Percentiles rank a stretch among this genome's conserved stretches.
Conservation (phyloP, 2,113 vertebrate species). For the Callospermophilus lateralis region DNA sequence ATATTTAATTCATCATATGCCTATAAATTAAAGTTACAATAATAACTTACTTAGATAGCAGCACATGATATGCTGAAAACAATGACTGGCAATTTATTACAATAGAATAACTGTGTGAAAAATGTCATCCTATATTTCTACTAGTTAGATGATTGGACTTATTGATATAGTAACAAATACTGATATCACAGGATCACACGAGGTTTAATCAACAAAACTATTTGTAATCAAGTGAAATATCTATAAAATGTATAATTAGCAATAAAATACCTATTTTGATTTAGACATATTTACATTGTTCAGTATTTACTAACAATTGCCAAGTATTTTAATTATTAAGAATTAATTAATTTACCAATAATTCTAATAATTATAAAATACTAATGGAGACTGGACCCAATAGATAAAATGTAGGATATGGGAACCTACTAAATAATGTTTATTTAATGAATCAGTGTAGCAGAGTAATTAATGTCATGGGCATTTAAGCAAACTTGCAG, state of each 20-base stretch:
- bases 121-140: conserved; percentile 43
- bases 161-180: neutral
- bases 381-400: neutral
- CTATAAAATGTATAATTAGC: neutral
- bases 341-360: neutral
- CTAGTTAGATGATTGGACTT: neutral
- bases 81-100: neutral
- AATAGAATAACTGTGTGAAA: conserved; percentile 1
- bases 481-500: neutral
- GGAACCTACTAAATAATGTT: neutral
- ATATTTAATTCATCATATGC: conserved; percentile 26
- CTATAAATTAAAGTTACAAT: conserved; percentile 51
- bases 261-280: neutral
- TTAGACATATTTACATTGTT: neutral
- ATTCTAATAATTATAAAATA: neutral
- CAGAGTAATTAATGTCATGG: neutral
- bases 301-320: neutral
- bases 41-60: neutral
- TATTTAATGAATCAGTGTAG: neutral
- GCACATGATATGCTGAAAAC: neutral
- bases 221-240: neutral
- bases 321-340: neutral
- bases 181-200: neutral
- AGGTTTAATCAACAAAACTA: conserved; percentile 8
- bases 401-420: neutral